These are phyloP conservation scores for Electrophaes corylata DNA, from an alignment of 2,888 invertebrate genomes.

Conservation along the genomic window DNA sequence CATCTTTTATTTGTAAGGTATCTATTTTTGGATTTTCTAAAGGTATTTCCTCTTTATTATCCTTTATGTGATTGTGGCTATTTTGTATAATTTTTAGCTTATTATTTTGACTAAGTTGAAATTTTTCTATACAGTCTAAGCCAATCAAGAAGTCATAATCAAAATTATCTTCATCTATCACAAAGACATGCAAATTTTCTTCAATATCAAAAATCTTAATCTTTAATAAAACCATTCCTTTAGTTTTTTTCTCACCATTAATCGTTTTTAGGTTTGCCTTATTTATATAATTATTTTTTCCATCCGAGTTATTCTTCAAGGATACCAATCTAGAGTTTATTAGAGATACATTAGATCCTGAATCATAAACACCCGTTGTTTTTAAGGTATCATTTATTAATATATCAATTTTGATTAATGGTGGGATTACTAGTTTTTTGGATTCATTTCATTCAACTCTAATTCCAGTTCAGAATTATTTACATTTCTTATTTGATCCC, in stretches of 20 bases:
- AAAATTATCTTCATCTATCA: constrained; percentile 40
- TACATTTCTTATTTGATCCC: constrained; percentile 15
- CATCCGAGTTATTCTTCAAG: neutral
- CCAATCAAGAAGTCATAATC: constrained; percentile 43
- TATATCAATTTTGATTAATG: constrained; percentile 37
- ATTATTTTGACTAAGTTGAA: constrained; percentile 41
- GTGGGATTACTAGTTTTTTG: constrained; percentile 40
- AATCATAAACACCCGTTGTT: constrained; percentile 43
- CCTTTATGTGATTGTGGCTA: neutral
- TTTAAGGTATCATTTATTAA: constrained; percentile 40
- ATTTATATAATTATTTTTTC: neutral
- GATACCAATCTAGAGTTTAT: constrained; percentile 42
- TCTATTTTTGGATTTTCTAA: too few relatives aligned
- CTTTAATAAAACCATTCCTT: constrained; percentile 11
- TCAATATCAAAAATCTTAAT: constrained; percentile 35
- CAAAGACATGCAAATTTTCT: constrained; percentile 35
- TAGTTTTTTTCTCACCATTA: constrained; percentile 36
- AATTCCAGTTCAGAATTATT: constrained; percentile 36
- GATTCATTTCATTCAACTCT: constrained; percentile 34
- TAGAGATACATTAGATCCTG: constrained; percentile 46
- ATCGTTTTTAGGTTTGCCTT: constrained; percentile 30
- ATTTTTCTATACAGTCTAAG: constrained; percentile 40
- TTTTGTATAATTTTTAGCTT: constrained; percentile 33
- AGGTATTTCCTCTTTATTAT: too few relatives aligned
- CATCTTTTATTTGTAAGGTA: neutral